Evolutionary conservation across 2,888 invertebrate species (phyloP).

Genomic region (Ectemnius lituratus): DNA sequence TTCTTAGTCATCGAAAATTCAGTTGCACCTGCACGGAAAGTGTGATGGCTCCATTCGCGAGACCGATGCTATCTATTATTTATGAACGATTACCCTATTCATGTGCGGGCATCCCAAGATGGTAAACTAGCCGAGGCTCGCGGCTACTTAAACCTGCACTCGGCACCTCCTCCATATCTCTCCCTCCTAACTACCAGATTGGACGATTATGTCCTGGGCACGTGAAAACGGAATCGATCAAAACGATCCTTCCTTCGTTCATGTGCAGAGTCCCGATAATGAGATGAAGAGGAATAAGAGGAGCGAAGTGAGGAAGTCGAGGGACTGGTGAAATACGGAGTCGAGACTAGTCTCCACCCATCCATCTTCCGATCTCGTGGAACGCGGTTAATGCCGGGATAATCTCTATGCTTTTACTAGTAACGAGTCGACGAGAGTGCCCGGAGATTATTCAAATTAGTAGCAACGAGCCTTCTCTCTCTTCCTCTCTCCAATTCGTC

Average conservation of each 20-base stretch:
- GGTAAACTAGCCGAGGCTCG: neutral
- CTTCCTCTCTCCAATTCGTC: no score
- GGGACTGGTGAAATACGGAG: neutral
- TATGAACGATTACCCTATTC: slow-evolving; percentile 31
- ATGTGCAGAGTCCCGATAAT: no score
- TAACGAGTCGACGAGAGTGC: slow-evolving; percentile 23
- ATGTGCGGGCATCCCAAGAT: no score
- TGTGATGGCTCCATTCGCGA: slow-evolving; percentile 9
- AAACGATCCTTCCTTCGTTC: no score
- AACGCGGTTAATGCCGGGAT: slow-evolving; percentile 35
- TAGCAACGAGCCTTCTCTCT: slow-evolving; percentile 13
- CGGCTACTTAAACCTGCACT: neutral
- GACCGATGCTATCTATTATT: slow-evolving; percentile 34
- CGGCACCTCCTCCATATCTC: no score
- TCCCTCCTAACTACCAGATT: no score
- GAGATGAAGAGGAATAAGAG: no score
- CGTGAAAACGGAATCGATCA: no score
- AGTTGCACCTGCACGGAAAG: slow-evolving; percentile 47
- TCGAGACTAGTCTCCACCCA: slow-evolving; percentile 2
- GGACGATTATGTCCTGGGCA: no score
- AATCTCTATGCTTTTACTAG: slow-evolving; percentile 30
- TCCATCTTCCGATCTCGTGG: slow-evolving; percentile 23
- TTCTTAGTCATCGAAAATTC: slow-evolving; percentile 62
- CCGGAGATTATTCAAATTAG: slow-evolving; percentile 28
- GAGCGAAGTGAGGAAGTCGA: neutral